Percentiles rank a stretch among this genome's conserved stretches.
Conservation (phyloP, 53 echinoderm and acorn worm genomes). For the Arbacia lixula region DNA sequence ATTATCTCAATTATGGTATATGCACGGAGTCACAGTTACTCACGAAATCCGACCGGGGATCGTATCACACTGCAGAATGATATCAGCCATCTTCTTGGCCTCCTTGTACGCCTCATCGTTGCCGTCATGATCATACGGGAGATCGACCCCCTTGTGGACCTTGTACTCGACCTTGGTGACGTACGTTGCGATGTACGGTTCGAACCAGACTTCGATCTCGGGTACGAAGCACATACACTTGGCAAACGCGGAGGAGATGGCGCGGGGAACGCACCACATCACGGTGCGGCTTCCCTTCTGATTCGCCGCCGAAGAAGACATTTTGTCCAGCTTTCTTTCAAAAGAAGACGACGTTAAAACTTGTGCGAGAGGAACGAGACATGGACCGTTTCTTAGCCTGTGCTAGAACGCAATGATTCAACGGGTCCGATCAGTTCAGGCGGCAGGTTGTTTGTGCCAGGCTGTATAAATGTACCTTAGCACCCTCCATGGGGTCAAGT, state of each 20-base stretch:
- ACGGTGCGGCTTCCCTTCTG: background rate
- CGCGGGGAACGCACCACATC: constrained; percentile 30
- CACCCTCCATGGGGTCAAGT: too few relatives aligned
- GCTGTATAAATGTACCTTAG: too few relatives aligned
- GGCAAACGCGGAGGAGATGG: constrained; percentile 38
- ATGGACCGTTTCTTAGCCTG: too few relatives aligned
- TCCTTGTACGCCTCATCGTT: constrained; percentile 14
- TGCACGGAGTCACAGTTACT: too few relatives aligned
- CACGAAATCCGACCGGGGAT: background rate
- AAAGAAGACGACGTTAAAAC: too few relatives aligned
- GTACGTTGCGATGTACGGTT: constrained; percentile 13
- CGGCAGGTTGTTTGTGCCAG: too few relatives aligned
- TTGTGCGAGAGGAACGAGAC: too few relatives aligned
- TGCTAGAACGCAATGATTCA: too few relatives aligned
- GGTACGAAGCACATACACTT: constrained; percentile 43
- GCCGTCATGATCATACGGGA: constrained; percentile 6
- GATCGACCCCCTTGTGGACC: background rate
- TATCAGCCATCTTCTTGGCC: background rate
- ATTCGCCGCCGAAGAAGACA: background rate
- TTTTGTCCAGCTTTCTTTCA: too few relatives aligned
- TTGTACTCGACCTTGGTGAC: background rate
- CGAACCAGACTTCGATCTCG: constrained; percentile 49
- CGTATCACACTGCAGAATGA: background rate
- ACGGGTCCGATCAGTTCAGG: too few relatives aligned
- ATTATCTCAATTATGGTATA: too few relatives aligned